These are phyloP conservation scores for Thryonomys swinderianus DNA, from an alignment of 2,113 vertebrate species.

Conservation along the genomic window DNA sequence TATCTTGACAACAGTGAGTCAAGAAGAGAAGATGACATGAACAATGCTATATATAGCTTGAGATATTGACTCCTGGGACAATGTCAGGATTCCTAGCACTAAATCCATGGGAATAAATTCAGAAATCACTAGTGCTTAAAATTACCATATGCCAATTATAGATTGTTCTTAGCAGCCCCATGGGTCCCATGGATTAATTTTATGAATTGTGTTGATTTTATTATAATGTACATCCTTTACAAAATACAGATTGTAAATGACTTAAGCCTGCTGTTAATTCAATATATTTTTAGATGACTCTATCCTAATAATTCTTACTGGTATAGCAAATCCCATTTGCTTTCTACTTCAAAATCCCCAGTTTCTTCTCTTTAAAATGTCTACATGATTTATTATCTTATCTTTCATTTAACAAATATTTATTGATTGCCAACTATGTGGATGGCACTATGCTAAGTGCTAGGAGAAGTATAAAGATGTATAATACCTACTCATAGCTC, in stretches of 20 bases:
- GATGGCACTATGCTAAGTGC: neutral
- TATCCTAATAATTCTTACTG: constrained; percentile 34
- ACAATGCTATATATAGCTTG: constrained; percentile 70
- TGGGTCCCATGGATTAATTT: constrained; percentile 53
- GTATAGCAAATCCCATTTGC: constrained; percentile 54
- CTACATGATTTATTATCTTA: constrained; percentile 64
- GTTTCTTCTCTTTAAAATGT: constrained; percentile 64
- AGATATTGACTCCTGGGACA: constrained; percentile 52
- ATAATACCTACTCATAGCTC: neutral
- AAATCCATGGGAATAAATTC: constrained; percentile 71
- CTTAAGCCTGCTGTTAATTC: neutral
- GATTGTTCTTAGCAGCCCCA: constrained; percentile 36
- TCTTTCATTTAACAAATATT: constrained; percentile 67
- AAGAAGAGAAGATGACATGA: constrained; percentile 66
- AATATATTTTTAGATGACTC: constrained; percentile 3
- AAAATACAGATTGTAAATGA: constrained; percentile 54
- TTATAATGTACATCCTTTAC: constrained; percentile 44
- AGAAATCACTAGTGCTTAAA: constrained; percentile 67
- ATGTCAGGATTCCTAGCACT: constrained; percentile 67
- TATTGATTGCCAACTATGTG: constrained; percentile 48
- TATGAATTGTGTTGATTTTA: constrained; percentile 66
- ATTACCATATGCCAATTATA: constrained; percentile 71
- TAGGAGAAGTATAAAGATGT: constrained; percentile 27
- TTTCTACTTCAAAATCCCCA: constrained; percentile 38
- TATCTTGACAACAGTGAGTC: constrained; percentile 74